Evolutionary conservation across 2,888 invertebrate species (phyloP), one percentile per base, ranked within the genome.

Genomic region (Sarcophaga caerulescens): DNA sequence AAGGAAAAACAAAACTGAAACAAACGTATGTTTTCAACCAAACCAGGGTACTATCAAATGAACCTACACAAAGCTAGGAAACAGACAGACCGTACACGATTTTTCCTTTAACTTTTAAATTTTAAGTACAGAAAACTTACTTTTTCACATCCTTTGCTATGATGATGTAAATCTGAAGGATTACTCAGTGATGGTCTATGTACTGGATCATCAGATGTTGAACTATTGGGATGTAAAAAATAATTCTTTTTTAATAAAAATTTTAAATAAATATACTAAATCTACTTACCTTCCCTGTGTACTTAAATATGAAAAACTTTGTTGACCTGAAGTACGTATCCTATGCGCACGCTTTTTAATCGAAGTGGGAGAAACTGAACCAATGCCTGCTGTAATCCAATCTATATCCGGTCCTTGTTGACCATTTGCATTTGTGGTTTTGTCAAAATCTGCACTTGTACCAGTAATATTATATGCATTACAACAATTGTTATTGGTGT

Each of bases 301-400:
- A 47, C 80, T 85, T 57, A 89, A 57, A 71, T 87, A 89, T 35
- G 87, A 85, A 83, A 89, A 89, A 84, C 84, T 89, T 62, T 88
- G 90, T 73, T 88, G 88, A 25, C 86, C 65, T 14, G 59, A 69
- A 35, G 84, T 85, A 66, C 87, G 88, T 65, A 87, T 88, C 45
- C 88, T 88, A 73, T 90, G 89, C 17, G 89, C 88, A 21, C 93
- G 90, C 66, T 92, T 89, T 85, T 92, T 92, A 4, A 92, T 73
- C 0, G 95, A 94, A 66, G 94, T 94, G 0, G 95, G 94, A 3
- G 95, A 95, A 35, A 95, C 94, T 0, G 95, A 94, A 10, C 94
- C 95, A 88, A 94, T 94, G 62, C 95, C 96, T 57, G 95, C 94
- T 81, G 95, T 93, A 77, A 97, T 95, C 97, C 97, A 97, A 79